Conservation (phyloP, 2,113 vertebrate genomes). For the Cnemophilus loriae region DNA sequence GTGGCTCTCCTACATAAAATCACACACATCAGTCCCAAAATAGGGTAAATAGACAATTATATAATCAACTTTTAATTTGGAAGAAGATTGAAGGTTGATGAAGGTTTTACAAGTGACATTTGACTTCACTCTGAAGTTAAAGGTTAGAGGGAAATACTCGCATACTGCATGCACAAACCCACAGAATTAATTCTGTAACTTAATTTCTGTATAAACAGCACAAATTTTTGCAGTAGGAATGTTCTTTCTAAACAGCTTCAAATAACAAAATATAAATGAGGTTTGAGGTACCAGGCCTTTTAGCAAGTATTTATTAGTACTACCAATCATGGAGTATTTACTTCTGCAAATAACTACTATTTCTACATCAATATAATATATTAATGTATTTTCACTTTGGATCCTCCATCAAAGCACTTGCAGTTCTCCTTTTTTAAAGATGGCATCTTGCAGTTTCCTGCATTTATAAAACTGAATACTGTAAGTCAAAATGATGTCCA, state of each 20-base stretch:
- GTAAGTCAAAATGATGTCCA: not conserved
- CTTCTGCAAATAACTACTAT: not conserved
- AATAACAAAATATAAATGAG: not conserved
- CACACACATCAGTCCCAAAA: not conserved
- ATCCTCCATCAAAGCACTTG: not conserved
- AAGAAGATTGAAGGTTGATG: not conserved
- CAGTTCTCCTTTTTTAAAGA: not conserved
- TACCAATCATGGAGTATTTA: not conserved
- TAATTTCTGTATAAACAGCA: not conserved
- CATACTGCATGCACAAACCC: not conserved
- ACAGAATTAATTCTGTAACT: not conserved
- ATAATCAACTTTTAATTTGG: not conserved
- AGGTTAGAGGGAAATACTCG: not conserved
- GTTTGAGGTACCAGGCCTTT: not conserved
- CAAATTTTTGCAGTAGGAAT: not conserved
- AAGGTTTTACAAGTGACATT: not conserved
- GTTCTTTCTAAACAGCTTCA: not conserved
- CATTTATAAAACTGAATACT: not conserved
- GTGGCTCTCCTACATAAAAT: not conserved
- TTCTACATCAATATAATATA: not conserved
- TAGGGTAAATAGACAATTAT: not conserved
- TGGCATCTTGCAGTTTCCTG: not conserved
- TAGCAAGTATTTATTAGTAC: not conserved
- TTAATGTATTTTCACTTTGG: not conserved
- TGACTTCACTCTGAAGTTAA: not conserved